Conservation (phyloP, 2,113 vertebrate species). For the Myiozetetes cayanensis region DNA sequence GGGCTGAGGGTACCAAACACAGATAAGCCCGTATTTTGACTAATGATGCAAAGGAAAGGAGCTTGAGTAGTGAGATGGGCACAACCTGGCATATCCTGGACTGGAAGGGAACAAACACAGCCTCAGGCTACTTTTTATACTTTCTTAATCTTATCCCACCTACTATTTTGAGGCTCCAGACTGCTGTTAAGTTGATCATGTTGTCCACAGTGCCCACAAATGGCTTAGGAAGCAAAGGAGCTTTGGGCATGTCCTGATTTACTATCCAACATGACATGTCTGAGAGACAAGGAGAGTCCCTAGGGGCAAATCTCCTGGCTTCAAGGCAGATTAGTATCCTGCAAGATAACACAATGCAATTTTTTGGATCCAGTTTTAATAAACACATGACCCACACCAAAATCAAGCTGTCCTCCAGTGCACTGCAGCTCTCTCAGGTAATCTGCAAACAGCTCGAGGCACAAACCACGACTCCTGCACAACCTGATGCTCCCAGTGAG, state of each 20-base stretch:
- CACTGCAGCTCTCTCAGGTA: background rate
- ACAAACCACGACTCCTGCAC: background rate
- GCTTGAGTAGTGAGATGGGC: background rate
- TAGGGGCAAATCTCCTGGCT: background rate
- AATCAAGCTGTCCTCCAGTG: background rate
- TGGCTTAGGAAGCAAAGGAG: background rate
- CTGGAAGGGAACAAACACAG: background rate
- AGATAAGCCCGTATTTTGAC: background rate
- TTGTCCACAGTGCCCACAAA: background rate
- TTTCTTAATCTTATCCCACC: slow-evolving; percentile 17
- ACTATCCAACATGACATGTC: background rate
- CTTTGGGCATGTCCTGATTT: background rate
- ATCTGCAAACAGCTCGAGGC: background rate
- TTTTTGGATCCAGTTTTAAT: background rate
- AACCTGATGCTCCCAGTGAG: background rate
- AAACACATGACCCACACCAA: background rate
- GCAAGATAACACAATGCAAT: background rate
- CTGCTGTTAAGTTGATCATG: background rate
- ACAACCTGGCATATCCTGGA: background rate
- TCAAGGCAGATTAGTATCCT: background rate
- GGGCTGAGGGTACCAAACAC: background rate
- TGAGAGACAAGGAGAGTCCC: background rate
- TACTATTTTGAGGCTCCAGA: slow-evolving; percentile 26
- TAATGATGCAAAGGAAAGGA: background rate
- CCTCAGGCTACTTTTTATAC: background rate